phyloP scores from a whole-genome alignment of 1,140 invertebrate genomes.

The Zaprionus tsacasi region DNA sequence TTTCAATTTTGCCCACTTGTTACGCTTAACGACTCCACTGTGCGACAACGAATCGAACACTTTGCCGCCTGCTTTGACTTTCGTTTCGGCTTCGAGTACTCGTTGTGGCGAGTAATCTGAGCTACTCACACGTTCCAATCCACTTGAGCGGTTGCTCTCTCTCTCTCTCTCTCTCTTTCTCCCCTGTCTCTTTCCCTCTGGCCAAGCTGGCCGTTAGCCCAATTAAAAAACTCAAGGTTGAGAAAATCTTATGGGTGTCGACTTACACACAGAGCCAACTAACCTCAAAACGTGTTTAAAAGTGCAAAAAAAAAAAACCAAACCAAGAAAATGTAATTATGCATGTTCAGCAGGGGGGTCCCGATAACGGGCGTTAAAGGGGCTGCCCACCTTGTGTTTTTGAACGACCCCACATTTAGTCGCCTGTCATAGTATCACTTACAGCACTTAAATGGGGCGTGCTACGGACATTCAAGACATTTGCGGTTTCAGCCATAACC shows the following conservation, averaged over 20 bases:
- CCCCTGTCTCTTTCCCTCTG: conserved; percentile 21
- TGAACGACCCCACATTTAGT: conserved; percentile 37
- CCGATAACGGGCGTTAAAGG: not conserved
- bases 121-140: conserved; percentile 56
- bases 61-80: conserved; percentile 30
- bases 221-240: conserved; percentile 78
- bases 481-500: conserved; percentile 32
- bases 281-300: conserved; percentile 76
- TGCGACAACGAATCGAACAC: conserved; percentile 19
- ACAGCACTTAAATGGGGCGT: conserved; percentile 61
- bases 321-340: conserved; percentile 53
- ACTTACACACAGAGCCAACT: conserved; percentile 38
- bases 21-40: conserved; percentile 2
- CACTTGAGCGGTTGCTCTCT: conserved; percentile 18
- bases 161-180: not conserved
- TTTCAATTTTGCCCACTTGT: not conserved
- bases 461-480: conserved; percentile 49
- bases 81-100: conserved; percentile 47
- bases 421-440: conserved; percentile 46
- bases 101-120: conserved; percentile 57
- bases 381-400: conserved; percentile 9
- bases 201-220: conserved; percentile 56
- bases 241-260: conserved; percentile 70
- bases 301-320: conserved; percentile 47
- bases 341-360: conserved; percentile 14